Evolutionary conservation across 2,888 invertebrate species (phyloP).

Genomic region (Amphipyra berbera): DNA sequence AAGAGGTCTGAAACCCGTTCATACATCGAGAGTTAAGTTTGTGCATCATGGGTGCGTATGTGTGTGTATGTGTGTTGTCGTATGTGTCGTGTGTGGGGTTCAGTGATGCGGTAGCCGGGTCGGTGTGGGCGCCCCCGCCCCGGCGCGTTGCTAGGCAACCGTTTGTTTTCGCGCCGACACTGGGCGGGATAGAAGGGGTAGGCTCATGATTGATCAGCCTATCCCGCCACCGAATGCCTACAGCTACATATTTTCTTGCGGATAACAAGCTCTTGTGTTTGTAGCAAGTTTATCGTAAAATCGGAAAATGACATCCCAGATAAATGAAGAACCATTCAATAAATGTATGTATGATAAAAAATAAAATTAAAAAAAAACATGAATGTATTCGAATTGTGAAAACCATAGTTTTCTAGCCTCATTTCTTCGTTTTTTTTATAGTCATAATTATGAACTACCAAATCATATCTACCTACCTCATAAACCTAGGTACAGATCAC

Average conservation of each 20-base stretch:
- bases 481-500: neutral
- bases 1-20: constrained; percentile 36
- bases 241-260: constrained; percentile 72
- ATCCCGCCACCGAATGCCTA: constrained; percentile 85
- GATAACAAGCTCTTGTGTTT: constrained; percentile 65
- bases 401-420: no score
- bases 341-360: no score
- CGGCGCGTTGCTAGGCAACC: constrained; percentile 83
- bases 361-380: no score
- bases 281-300: constrained; percentile 56
- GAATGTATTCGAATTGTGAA: no score
- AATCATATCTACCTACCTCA: no score
- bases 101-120: constrained; percentile 75
- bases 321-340: constrained; percentile 8
- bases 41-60: constrained; percentile 47
- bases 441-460: no score
- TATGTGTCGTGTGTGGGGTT: constrained; percentile 81
- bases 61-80: constrained; percentile 33
- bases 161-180: constrained; percentile 87
- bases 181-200: constrained; percentile 89
- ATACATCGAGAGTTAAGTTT: constrained; percentile 44
- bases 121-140: constrained; percentile 75
- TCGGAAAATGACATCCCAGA: constrained; percentile 26
- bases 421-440: no score
- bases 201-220: constrained; percentile 90